A percentile compares a stretch with the other conserved stretches of the same genome.
These are phyloP conservation scores for Delphinus delphis DNA, from an alignment of 2,113 vertebrate species.

Conservation along the genomic window DNA sequence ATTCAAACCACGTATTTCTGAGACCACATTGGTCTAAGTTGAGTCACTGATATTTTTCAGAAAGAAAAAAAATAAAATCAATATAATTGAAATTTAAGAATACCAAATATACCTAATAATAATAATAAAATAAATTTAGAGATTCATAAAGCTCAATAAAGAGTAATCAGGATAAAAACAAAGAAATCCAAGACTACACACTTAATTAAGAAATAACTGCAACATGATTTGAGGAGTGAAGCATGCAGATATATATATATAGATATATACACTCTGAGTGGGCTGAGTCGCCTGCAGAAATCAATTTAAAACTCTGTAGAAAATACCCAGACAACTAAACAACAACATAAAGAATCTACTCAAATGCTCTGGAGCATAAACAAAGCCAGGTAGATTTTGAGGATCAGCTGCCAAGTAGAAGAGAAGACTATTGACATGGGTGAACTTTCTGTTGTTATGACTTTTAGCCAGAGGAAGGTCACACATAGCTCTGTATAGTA, in stretches of 20 bases:
- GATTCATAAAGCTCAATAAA: neutral
- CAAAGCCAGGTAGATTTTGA: neutral
- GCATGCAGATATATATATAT: too few relatives aligned
- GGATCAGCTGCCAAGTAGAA: neutral
- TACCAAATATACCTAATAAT: neutral
- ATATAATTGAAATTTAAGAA: neutral
- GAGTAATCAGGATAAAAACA: neutral
- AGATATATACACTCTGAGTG: neutral
- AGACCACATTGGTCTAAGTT: neutral
- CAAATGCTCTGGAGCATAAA: neutral
- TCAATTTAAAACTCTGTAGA: neutral
- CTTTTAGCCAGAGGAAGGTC: neutral
- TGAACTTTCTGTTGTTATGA: neutral
- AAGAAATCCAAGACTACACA: neutral
- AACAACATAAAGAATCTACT: neutral
- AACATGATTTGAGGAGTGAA: neutral
- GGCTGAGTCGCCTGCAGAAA: neutral
- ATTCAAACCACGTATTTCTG: neutral
- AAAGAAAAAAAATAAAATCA: neutral
- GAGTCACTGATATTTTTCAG: neutral
- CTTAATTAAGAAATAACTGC: neutral
- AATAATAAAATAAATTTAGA: neutral
- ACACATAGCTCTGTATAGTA: neutral
- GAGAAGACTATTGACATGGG: neutral
- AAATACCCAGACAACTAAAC: neutral